Base-by-base conservation (phyloP, 2,888 invertebrate genomes). In the Macaria liturata region DNA sequence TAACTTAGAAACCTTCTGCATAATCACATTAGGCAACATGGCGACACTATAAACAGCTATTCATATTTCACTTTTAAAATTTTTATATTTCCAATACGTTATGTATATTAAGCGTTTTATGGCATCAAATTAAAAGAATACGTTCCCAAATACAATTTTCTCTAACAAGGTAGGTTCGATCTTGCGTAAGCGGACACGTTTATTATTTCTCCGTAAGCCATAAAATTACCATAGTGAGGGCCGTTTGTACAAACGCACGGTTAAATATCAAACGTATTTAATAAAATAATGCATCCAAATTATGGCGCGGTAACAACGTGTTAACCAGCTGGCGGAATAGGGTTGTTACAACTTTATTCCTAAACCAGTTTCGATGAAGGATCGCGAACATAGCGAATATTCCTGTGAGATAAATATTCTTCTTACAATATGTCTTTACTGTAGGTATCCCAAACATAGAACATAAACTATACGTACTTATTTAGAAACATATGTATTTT, bases 261-360 rank as follows among this genome's bases (percentile, higher is more conserved):
- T 70, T 67, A 69, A 71, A 74, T 71, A 70, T 72, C 71, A 71
- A 67, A 61, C 34, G 52, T 53, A 54, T 52, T 62, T 77, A 75
- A 74, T 71, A 73, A 68, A 72, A 69, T 78, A 74, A 72, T 78
- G 75, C 78, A 82, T 81, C 75, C 77, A 78, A 76, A 70, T 50
- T 60, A 62, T 70, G 74, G 66, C 71, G 62, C 67, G 67, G 72
- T 76, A 70, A 76, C 71, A 73, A 71, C 70, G 74, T 80, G 80
- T 75, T 78, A 78, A 78, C 72, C 72, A 67, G 62, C 51, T 49
- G 49, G 68, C 62, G 73, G 67, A 73, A 71, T 74, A 72, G 71
- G 73, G 72, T 60, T 72, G 69, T 62, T 64, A 47, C 52, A 6
- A 37, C 7, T 49, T 30, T 31, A 31, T 49, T 30, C 20, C 3